Evolutionary conservation across 2,888 invertebrate genomes (phyloP), one percentile per base, ranked within the genome.

Genomic region (Cylloceria caligata): DNA sequence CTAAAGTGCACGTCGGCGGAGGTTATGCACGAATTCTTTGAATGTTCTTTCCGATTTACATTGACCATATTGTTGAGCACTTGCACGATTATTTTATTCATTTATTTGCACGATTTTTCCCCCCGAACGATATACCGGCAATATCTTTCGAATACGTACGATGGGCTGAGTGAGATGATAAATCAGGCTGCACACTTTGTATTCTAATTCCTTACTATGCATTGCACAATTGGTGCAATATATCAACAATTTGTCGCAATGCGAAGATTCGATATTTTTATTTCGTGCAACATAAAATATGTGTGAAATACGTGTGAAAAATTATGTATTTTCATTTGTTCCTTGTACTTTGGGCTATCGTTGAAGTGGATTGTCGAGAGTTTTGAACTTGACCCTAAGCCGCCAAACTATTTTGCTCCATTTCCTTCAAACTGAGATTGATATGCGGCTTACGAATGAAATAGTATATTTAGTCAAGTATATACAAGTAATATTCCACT

Each of bases 211-310:
- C 36, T 27, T 39, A 57, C 30, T 64, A 36, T 2, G 30, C 36
- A 52, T 81, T 81, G 81, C 81, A 81, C 81, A 78, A 81, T 71
- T 57, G 45, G 42, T 69, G 80, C 9, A 82, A 78, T 69, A 67
- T 67, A 60, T 34, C 30, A 34, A 34, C 19, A 60, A 34, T 60
- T 36, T 9, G 9, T 2, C 36, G 30, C n/a, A 60, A 60, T 34
- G 6, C 2, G 34, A n/a, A 3, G 7, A 36, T 34, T 11, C 7
- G 9, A 24, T 16, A 19, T 60, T 34, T 36, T 9, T 11, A 30
- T n/a, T 1, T 0, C 27, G n/a, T 2, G 16, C 9, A 34, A 9
- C 9, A 9, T 60, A 9, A 2, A 7, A 36, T 16, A 30, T 0
- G 7, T 24, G n/a, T n/a, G n/a, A n/a, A n/a, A n/a, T 13, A 9